Conservation (phyloP, 2,113 vertebrate genomes). For the Lophotis ruficrista region DNA sequence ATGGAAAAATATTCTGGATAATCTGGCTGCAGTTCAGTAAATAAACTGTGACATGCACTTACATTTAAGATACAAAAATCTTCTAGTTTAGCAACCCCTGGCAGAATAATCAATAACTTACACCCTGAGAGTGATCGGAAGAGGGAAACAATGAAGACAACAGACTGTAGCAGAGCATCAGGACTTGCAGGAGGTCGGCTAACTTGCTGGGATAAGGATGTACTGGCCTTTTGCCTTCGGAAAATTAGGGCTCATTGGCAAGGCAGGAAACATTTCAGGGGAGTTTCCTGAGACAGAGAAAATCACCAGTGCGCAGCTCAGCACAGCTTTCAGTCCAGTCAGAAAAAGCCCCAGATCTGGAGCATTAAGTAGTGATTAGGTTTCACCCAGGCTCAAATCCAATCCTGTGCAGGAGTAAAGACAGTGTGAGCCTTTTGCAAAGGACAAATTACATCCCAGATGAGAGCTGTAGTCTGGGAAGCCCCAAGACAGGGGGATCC, state of each 20-base stretch:
- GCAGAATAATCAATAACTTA: constrained; percentile 16
- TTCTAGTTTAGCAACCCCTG: neutral
- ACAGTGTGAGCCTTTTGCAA: neutral
- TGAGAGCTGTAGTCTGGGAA: neutral
- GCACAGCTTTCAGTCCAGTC: neutral
- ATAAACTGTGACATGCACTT: neutral
- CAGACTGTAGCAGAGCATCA: neutral
- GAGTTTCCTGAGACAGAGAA: neutral
- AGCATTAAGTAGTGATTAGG: neutral
- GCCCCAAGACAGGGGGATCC: neutral
- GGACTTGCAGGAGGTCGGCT: neutral
- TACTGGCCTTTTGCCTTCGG: neutral
- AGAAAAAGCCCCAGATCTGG: neutral
- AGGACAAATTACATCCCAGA: neutral
- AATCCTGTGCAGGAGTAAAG: neutral
- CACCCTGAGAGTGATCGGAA: neutral
- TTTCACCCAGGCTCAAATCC: neutral
- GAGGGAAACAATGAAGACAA: neutral
- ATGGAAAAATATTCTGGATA: neutral
- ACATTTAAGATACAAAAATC: neutral
- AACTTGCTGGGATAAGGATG: neutral
- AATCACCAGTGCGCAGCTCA: neutral
- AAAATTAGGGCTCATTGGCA: neutral
- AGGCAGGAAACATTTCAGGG: neutral
- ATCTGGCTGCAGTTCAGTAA: neutral